Conservation (phyloP, 2,797 vertebrate species). For the Psittacula echo region DNA sequence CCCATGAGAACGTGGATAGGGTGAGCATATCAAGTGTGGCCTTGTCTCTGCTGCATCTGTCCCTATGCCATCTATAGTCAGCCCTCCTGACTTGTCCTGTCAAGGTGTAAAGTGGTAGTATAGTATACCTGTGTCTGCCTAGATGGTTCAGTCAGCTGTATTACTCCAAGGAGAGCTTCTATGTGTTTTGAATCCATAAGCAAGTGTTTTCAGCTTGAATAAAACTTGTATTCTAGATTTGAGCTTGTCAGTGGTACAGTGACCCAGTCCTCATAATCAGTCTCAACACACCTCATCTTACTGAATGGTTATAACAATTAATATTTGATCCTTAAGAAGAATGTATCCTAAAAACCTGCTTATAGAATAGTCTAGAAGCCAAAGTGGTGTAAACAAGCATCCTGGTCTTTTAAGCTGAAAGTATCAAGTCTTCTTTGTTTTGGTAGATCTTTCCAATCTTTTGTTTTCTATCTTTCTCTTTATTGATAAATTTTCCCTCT, state of each 20-base stretch:
- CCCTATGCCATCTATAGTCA: neutral
- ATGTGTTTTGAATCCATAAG: neutral
- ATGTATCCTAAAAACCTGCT: neutral
- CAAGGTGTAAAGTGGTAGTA: neutral
- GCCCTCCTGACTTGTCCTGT: neutral
- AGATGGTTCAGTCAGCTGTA: neutral
- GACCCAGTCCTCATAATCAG: fast-evolving
- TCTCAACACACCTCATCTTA: neutral
- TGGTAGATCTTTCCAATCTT: neutral
- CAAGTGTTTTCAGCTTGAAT: neutral
- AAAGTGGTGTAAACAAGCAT: neutral
- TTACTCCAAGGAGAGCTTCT: neutral
- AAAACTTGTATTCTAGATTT: neutral
- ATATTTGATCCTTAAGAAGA: neutral
- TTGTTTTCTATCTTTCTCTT: neutral
- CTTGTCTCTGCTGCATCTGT: neutral
- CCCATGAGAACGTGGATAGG: neutral
- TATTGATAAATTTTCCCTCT: neutral
- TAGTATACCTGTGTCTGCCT: neutral
- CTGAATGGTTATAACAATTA: neutral
- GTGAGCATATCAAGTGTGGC: neutral
- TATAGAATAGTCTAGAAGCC: neutral
- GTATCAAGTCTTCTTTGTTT: neutral
- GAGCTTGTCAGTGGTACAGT: neutral
- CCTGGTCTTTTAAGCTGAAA: neutral